A percentile compares a stretch with the other conserved stretches of the same genome.
These are phyloP conservation scores for Drosophila nannoptera DNA, from an alignment of 1,140 invertebrate species.

Conservation along the genomic window DNA sequence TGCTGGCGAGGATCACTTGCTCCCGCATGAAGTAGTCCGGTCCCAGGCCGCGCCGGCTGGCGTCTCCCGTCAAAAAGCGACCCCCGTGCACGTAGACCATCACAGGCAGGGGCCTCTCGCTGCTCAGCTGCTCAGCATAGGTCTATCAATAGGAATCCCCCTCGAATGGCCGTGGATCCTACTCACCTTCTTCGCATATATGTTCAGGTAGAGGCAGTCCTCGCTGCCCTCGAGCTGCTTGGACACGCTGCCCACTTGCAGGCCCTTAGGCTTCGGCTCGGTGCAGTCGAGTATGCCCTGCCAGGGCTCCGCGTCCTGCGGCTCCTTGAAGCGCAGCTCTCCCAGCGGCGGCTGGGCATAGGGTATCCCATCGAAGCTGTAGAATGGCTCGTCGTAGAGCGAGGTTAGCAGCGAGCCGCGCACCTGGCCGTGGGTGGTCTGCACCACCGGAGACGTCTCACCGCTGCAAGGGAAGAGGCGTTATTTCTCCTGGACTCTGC, in stretches of 20 bases:
- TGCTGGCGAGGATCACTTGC: slow-evolving; percentile 79
- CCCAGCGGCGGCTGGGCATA: slow-evolving; percentile 83
- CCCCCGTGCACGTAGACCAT: slow-evolving; percentile 88
- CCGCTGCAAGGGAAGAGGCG: slow-evolving; percentile 1
- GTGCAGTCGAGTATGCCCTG: slow-evolving; percentile 54
- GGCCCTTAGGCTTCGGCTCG: slow-evolving; percentile 45
- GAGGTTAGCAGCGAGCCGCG: slow-evolving; percentile 43
- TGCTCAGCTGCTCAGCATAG: slow-evolving; percentile 28
- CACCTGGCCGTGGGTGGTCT: slow-evolving; percentile 57
- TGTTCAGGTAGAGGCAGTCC: slow-evolving; percentile 80
- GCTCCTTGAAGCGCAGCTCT: slow-evolving; percentile 82
- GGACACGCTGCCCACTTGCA: slow-evolving; percentile 42
- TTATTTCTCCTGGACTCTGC: background rate
- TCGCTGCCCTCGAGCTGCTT: slow-evolving; percentile 74
- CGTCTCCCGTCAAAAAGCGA: slow-evolving; percentile 81
- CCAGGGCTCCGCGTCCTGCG: slow-evolving; percentile 48
- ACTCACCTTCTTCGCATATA: slow-evolving; percentile 75
- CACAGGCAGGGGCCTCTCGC: slow-evolving; percentile 80
- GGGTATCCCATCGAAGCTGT: slow-evolving; percentile 72
- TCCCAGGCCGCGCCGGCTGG: slow-evolving; percentile 51
- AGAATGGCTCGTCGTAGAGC: slow-evolving; percentile 58
- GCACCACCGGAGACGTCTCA: slow-evolving; percentile 41
- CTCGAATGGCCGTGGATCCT: background rate
- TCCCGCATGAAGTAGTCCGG: slow-evolving; percentile 82
- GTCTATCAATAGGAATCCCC: background rate